A percentile compares a stretch with the other conserved stretches of the same genome.
Evolutionary conservation across 1,140 invertebrate genomes (phyloP).

Genomic region (Anastatus disparis): DNA sequence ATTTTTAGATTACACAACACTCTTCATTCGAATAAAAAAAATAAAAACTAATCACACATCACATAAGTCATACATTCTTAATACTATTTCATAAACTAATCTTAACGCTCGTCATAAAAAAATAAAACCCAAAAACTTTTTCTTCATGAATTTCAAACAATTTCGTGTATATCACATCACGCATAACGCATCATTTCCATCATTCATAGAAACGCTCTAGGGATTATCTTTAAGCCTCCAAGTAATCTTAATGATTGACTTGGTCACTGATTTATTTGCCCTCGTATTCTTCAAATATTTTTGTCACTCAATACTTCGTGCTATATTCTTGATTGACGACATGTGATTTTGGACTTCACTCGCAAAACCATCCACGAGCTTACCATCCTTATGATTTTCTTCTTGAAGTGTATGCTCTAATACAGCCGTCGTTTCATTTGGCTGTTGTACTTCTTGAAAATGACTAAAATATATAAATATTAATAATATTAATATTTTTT

Average conservation of each 20-base stretch:
- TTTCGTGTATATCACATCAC: too few species aligned
- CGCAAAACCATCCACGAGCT: not conserved
- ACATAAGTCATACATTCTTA: too few species aligned
- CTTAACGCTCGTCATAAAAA: too few species aligned
- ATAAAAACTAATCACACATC: too few species aligned
- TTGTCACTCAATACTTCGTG: slow-evolving; percentile 41
- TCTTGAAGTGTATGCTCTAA: not conserved
- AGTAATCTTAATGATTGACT: not conserved
- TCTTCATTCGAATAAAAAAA: too few species aligned
- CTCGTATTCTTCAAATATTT: slow-evolving; percentile 18
- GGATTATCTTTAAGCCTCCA: not conserved
- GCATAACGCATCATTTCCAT: slow-evolving; percentile 5
- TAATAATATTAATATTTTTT: too few species aligned
- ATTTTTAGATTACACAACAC: too few species aligned
- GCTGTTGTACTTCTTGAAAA: slow-evolving; percentile 27
- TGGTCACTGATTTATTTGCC: not conserved
- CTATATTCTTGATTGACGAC: slow-evolving; percentile 18
- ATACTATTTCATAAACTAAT: too few species aligned
- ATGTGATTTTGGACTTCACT: not conserved
- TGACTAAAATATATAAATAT: too few species aligned
- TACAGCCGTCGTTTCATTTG: slow-evolving; percentile 20
- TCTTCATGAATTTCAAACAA: too few species aligned
- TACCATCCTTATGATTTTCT: not conserved
- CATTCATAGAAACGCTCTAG: not conserved
- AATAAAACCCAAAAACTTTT: too few species aligned